Conservation (phyloP, 1,140 invertebrate genomes). For the Hyles vespertilio region DNA sequence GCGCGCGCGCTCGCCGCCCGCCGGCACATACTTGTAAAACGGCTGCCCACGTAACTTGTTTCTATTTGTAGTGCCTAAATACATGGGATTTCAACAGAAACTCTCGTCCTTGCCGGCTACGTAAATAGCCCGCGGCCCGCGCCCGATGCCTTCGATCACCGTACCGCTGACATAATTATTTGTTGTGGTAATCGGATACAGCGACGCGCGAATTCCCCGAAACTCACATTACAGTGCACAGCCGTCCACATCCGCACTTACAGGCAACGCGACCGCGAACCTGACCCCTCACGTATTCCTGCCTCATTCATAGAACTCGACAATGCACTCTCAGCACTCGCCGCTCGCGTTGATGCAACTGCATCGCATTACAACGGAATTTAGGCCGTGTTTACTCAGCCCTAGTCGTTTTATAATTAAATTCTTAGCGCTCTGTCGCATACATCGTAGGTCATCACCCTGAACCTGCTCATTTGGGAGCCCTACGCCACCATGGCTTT, state of each 20-base stretch:
- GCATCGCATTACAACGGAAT: slow-evolving; percentile 42
- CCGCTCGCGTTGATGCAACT: slow-evolving; percentile 13
- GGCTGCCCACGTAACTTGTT: slow-evolving; percentile 58
- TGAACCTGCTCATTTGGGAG: slow-evolving; percentile 71
- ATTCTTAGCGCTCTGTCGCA: slow-evolving; percentile 3
- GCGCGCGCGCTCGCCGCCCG: slow-evolving; percentile 45
- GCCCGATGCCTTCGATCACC: slow-evolving; percentile 37
- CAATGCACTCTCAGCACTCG: slow-evolving; percentile 26
- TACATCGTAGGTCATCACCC: slow-evolving; percentile 9
- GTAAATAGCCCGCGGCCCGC: slow-evolving; percentile 22
- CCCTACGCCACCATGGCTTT: slow-evolving; percentile 52
- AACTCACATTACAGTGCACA: slow-evolving; percentile 44
- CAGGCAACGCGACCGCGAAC: slow-evolving; percentile 38
- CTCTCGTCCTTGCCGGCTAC: slow-evolving; percentile 39
- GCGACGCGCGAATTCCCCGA: slow-evolving; percentile 45
- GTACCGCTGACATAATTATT: slow-evolving; percentile 66
- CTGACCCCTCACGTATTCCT: slow-evolving; percentile 30
- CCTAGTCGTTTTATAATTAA: slow-evolving; percentile 28
- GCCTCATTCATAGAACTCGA: slow-evolving; percentile 53
- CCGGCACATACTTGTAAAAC: slow-evolving; percentile 43
- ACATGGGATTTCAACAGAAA: slow-evolving; percentile 45
- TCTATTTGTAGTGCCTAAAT: slow-evolving; percentile 52
- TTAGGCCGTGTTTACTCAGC: slow-evolving; percentile 38
- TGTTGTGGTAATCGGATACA: slow-evolving; percentile 54
- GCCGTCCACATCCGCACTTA: slow-evolving; percentile 42